Evolutionary conservation across 1,140 invertebrate species (phyloP), one percentile per base, ranked within the genome.

Genomic region (Dufourea novaeangliae): DNA sequence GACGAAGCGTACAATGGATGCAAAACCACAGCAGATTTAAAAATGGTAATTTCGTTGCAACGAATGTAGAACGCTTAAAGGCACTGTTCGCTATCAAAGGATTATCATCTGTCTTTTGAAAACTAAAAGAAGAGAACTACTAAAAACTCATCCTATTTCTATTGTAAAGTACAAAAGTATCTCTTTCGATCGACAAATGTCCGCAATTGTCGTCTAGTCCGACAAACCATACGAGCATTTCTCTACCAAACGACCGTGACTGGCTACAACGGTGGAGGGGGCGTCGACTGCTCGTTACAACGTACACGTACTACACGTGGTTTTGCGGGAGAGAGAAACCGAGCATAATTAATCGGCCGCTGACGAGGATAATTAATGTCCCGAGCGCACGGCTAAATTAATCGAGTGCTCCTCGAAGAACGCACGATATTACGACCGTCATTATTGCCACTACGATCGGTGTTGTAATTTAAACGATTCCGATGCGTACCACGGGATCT

Each of bases 351-450:
- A 80, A 80, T 71, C 41, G 73, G 25, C 10, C 66, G 57, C 17
- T 67, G 70, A 82, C 64, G 83, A 73, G 71, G 54, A 70, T 85
- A 88, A 86, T 86, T 82, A 88, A 88, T 77, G 85, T 86, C 76
- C 79, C 63, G 64, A 25, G 82, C 66, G 82, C 32, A 20, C 56
- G 67, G 79, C 54, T 59, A 78, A 83, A 87, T 84, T 86, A 84
- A 86, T 86, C 83, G 74, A 85, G 76, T 52, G 37, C 12, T 54
- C 7, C 50, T 54, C 59, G 70, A 62, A 37, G 57, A 61, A n/a
- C 57, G 29, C 14, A 44, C 27, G 39, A 62, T 73, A 73, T 66
- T 41, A 22, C 46, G 34, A 27, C 54, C 46, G 61, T 64, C 59
- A 8, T 62, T 72, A 62, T 72, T 61, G 11, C 56, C 57, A 27